Percentiles rank a stretch among this genome's conserved stretches.
phyloP scores from a whole-genome alignment of 2,797 vertebrate genomes.

The Fundulus diaphanus region DNA sequence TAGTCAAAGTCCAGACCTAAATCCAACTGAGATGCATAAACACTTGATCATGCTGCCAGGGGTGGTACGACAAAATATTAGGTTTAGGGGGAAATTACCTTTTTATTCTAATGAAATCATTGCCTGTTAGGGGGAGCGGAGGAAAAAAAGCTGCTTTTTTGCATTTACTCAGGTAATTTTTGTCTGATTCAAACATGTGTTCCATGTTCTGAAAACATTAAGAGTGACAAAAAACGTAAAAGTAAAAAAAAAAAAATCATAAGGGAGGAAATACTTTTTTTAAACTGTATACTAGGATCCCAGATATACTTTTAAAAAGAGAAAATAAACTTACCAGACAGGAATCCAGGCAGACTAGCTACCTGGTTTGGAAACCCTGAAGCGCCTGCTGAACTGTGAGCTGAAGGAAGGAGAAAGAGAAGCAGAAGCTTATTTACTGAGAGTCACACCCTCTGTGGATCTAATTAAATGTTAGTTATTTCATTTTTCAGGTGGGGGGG shows the following conservation, averaged over 20 bases:
- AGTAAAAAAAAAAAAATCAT: background rate
- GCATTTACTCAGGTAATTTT: background rate
- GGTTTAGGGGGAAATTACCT: no score
- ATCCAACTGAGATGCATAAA: background rate
- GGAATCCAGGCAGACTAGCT: constrained; percentile 52
- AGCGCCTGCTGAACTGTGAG: constrained; percentile 51
- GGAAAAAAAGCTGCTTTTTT: background rate
- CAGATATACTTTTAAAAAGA: background rate
- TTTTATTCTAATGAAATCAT: no score
- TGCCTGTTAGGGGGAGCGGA: no score
- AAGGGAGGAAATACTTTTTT: background rate
- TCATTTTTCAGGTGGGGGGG: constrained; percentile 17
- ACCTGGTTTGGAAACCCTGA: constrained; percentile 42
- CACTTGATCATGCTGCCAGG: background rate
- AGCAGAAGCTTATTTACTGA: constrained; percentile 32
- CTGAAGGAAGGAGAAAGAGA: constrained; percentile 39
- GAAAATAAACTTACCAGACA: constrained; percentile 63
- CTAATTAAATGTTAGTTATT: constrained; percentile 50
- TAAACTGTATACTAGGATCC: constrained; percentile 8
- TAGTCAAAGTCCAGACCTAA: background rate
- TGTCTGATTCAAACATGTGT: no score
- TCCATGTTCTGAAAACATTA: background rate
- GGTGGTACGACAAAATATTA: no score
- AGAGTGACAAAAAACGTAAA: background rate
- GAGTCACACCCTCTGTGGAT: constrained; percentile 27